These are phyloP conservation scores for Lepisosteus oculatus DNA, from an alignment of 2,113 vertebrate species.

Conservation along the genomic window DNA sequence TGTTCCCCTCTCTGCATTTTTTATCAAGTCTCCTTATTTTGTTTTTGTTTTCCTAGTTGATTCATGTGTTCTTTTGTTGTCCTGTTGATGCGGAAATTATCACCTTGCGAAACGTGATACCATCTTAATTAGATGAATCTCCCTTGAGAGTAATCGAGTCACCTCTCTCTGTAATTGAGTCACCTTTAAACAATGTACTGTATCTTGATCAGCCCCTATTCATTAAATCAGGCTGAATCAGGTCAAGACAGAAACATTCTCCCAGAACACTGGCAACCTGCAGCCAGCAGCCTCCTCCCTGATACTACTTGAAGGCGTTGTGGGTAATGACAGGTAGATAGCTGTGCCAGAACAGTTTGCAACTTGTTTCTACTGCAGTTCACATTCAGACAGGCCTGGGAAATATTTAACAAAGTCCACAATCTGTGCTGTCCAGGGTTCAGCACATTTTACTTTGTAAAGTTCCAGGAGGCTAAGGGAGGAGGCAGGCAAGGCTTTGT, in stretches of 20 bases:
- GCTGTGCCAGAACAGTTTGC: neutral
- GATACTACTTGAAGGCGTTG: neutral
- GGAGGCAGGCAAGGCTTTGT: too few relatives aligned
- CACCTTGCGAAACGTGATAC: too few relatives aligned
- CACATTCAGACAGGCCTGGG: neutral
- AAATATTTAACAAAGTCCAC: neutral
- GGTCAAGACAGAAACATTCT: conserved; percentile 40
- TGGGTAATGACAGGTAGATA: neutral
- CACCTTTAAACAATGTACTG: neutral
- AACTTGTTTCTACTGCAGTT: neutral
- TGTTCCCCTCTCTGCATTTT: too few relatives aligned
- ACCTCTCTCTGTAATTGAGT: conserved; percentile 6
- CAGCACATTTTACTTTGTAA: too few relatives aligned
- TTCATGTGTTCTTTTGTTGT: too few relatives aligned
- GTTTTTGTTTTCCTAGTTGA: too few relatives aligned
- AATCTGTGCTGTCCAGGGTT: too few relatives aligned
- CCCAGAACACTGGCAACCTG: conserved; percentile 28
- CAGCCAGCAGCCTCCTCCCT: neutral
- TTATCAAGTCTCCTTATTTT: too few relatives aligned
- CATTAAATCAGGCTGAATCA: conserved; percentile 45
- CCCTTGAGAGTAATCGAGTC: too few relatives aligned
- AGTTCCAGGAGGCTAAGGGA: too few relatives aligned
- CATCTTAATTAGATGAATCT: too few relatives aligned
- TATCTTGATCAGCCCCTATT: conserved; percentile 36
- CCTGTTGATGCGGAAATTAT: too few relatives aligned